Conservation (phyloP, 1,140 invertebrate genomes). For the Heliothis subflexa region DNA sequence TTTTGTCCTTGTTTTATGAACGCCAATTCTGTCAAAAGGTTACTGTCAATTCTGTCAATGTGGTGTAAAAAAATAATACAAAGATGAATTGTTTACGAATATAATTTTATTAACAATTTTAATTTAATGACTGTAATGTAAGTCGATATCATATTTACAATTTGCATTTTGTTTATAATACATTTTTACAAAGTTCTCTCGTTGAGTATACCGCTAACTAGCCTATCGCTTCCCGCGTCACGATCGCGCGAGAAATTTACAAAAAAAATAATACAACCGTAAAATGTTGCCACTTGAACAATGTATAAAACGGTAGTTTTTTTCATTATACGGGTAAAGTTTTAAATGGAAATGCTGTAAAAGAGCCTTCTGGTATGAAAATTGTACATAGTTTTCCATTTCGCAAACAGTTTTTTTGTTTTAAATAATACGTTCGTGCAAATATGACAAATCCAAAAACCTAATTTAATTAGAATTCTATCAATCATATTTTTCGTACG, state of each 20-base stretch:
- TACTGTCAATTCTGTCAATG: background rate
- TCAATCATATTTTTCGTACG: too few relatives aligned
- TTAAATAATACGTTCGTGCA: background rate
- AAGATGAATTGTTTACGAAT: conserved; percentile 79
- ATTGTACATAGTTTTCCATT: background rate
- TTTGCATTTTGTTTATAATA: conserved; percentile 74
- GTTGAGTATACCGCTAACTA: conserved; percentile 46
- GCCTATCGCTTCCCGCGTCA: conserved; percentile 15
- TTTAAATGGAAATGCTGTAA: conserved; percentile 29
- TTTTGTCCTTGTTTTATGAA: background rate
- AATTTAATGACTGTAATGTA: conserved; percentile 84
- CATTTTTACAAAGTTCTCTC: conserved; percentile 79
- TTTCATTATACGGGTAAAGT: conserved; percentile 18
- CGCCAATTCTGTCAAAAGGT: background rate
- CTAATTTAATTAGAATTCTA: too few relatives aligned
- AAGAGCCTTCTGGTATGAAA: background rate
- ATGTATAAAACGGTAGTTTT: conserved; percentile 30
- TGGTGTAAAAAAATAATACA: conserved; percentile 71
- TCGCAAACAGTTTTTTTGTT: too few relatives aligned
- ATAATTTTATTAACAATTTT: conserved; percentile 86
- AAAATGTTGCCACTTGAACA: conserved; percentile 36
- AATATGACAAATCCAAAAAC: background rate
- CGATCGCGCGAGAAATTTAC: conserved; percentile 40
- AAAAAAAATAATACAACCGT: conserved; percentile 32
- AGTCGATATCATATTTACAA: conserved; percentile 84